Conservation (phyloP, 2,113 vertebrate species). For the Ctenomys sociabilis region DNA sequence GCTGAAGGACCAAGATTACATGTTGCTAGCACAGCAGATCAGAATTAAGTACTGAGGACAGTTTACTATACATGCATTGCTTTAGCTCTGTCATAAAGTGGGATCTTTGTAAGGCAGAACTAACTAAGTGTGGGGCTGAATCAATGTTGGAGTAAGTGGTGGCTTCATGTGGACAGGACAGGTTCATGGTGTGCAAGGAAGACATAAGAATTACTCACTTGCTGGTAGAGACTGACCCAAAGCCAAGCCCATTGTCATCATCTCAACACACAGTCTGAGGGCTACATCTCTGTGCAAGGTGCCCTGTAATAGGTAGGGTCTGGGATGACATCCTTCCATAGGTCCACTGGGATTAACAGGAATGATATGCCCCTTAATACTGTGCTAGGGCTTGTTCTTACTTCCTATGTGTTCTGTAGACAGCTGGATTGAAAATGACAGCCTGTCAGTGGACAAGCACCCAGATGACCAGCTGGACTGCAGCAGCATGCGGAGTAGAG, state of each 20-base stretch:
- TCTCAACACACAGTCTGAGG: background rate
- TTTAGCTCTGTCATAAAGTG: too few relatives aligned
- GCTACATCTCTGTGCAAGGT: fast-evolving
- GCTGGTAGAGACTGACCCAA: background rate
- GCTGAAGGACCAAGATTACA: background rate
- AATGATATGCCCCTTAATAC: background rate
- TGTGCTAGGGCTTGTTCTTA: background rate
- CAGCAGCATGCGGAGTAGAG: conserved; percentile 92
- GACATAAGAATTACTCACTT: background rate
- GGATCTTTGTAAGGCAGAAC: background rate
- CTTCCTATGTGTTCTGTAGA: conserved; percentile 84
- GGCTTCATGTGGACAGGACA: fast-evolving
- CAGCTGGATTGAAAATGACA: conserved; percentile 97
- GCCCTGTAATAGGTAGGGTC: background rate
- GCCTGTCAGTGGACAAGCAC: conserved; percentile 93
- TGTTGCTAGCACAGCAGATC: background rate
- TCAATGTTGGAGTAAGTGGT: fast-evolving
- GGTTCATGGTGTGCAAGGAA: background rate
- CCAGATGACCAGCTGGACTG: conserved; percentile 93
- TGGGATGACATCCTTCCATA: background rate
- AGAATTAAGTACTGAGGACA: background rate
- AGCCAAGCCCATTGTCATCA: background rate
- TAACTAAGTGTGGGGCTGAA: background rate
- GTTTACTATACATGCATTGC: background rate
- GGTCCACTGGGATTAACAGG: background rate